phyloP scores from a whole-genome alignment of 2,113 vertebrate genomes.

The Eulemur macaco region DNA sequence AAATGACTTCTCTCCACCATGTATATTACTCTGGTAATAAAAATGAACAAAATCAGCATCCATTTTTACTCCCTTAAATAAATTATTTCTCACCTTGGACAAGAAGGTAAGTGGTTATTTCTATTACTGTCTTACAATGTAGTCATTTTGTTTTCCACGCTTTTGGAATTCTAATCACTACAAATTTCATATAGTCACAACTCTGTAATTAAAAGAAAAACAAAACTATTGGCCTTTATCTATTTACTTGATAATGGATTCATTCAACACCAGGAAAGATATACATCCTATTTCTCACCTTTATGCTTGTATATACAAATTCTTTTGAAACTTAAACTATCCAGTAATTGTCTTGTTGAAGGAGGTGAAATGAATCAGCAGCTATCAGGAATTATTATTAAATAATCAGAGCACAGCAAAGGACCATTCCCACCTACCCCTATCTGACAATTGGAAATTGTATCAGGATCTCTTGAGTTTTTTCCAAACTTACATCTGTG shows the following conservation, averaged over 20 bases:
- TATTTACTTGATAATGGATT: conserved; percentile 42
- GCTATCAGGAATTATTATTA: background rate
- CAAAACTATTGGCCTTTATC: background rate
- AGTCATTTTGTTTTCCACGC: conserved; percentile 12
- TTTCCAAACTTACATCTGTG: background rate
- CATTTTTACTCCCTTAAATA: conserved; percentile 49
- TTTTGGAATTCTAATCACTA: conserved; percentile 26
- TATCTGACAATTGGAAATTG: background rate
- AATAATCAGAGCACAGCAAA: background rate
- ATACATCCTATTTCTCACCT: background rate
- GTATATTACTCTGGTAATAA: conserved; percentile 43
- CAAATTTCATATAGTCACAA: background rate
- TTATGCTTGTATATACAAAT: conserved; percentile 19
- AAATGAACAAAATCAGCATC: conserved; percentile 49
- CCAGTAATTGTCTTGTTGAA: background rate
- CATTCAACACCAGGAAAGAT: background rate
- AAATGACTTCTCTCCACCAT: background rate
- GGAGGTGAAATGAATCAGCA: background rate
- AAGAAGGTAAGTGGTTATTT: conserved; percentile 45
- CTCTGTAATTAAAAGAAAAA: conserved; percentile 23
- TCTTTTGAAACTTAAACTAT: background rate
- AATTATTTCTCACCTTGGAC: conserved; percentile 50
- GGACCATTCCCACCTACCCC: background rate
- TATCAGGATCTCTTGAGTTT: background rate
- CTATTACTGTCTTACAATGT: background rate